Evolutionary conservation across 2,888 invertebrate genomes (phyloP), one percentile per base, ranked within the genome.

Genomic region (Platycheirus albimanus): DNA sequence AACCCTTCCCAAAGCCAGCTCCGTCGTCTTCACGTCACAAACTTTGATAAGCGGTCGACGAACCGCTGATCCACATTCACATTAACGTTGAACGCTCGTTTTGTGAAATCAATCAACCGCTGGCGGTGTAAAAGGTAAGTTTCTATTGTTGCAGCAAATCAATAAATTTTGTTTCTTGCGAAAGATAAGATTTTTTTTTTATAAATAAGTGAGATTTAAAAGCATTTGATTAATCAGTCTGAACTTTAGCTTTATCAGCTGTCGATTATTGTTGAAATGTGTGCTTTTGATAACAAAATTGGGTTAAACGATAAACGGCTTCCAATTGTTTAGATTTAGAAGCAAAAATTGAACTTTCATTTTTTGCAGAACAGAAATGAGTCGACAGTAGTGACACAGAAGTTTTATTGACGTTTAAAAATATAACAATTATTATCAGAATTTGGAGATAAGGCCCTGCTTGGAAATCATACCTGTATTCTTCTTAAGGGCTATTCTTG

Each of bases 21-120:
- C 20, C n/a, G 41, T 15, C 36, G 30, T 15, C 8, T 3, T 33
- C 30, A 33, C 30, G 8, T 5, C 24, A 24, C 3, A 51, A 28
- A 49, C 13, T n/a, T 11, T 64, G 78, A 78, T 78, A 78, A 78
- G 72, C 71, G 78, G 66, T 56, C 70, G 63, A 64, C 43, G 63
- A 77, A 70, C 63, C 33, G 15, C 45, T 47, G 70, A 28, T 43
- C 69, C 49, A 61, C 38, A 24, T 13, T 24, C 49, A 61, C 38
- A 24, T 13, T 24, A 1, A 49, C 38, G 13, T 0, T 24, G 5
- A 24, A 24, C 0, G 20, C 20, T 49, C 49, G 24, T 24, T 49
- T n/a, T 24, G 24, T 2, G 24, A n/a, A 20, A 47, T 47, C n/a
- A n/a, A 7, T 49, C 7, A 49, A 49, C 1, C 10, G 13, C 24